Evolutionary conservation across 2,888 invertebrate species (phyloP), one percentile per base, ranked within the genome.

Genomic region (Pristionchus exspectatus): DNA sequence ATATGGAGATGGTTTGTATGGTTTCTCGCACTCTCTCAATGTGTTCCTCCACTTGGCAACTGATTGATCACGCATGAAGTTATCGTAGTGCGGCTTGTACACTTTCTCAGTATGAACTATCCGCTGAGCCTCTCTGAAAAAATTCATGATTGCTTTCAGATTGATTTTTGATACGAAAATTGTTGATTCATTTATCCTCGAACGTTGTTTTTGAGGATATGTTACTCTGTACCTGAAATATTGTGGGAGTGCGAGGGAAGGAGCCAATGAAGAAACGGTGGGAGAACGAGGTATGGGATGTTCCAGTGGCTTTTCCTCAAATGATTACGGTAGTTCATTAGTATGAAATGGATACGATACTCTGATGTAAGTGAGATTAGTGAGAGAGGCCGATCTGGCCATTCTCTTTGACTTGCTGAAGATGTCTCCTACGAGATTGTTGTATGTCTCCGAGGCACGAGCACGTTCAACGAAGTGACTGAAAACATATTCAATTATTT

Each of bases 21-120:
- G 50, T 33, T 77, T 77, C 44, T 77, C 69, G 33, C 54, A 44
- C 27, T 85, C 63, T 21, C 56, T 84, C 56, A 56, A 38, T 50
- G 63, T 69, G 12, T 63, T 33, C 27, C 74, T 87, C 72, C 72
- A 87, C 16, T 87, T 87, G 87, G 69, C 50, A 12, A 74, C 56
- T 33, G 69, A 33, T 3, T 74, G 30, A 69, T 72, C 72, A 14
- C 54, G 24, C 27, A 66, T 44, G 87, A 38, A 94, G 94, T 94
- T 94, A 77, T 94, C 92, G 90, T 93, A 91, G 24, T 93, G 92
- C 59, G 95, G 95, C 90, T 95, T 95, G 93, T 95, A 95, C 72
- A 95, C 94, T 38, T 93, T 94, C 30, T 92, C 91, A 4, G 94
- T 95, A 91, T 95, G 94, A 21, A 95, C 95, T 89, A 94, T 94